phyloP scores from a whole-genome alignment of 2,797 vertebrate species.

The Hirundo rustica region DNA sequence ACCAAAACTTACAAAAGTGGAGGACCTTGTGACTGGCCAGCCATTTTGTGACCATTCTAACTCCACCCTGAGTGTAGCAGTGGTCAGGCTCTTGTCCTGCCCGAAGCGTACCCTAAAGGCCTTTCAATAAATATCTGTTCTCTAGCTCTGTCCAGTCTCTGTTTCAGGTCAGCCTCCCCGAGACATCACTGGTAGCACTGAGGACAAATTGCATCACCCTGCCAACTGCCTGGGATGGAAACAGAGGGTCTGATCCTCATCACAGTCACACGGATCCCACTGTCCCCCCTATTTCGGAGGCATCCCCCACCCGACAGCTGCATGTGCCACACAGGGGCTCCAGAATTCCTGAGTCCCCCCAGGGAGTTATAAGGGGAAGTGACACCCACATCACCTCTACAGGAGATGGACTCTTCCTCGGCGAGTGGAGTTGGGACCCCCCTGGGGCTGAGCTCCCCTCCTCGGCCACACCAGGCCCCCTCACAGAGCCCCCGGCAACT shows the following conservation, averaged over 20 bases:
- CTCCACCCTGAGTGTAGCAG: background rate
- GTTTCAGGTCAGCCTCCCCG: background rate
- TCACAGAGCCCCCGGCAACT: background rate
- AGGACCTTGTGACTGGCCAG: background rate
- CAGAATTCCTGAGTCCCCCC: background rate
- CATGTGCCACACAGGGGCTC: background rate
- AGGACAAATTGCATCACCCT: background rate
- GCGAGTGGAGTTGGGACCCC: background rate
- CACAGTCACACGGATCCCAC: background rate
- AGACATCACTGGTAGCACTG: background rate
- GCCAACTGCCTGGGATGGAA: background rate
- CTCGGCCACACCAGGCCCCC: accelerated
- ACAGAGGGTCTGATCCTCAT: background rate
- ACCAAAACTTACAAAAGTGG: background rate
- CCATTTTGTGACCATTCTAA: background rate
- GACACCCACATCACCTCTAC: accelerated
- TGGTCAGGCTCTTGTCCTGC: background rate
- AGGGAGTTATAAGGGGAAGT: background rate
- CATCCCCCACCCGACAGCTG: background rate
- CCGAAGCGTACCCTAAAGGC: background rate
- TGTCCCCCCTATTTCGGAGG: accelerated
- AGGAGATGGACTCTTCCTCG: accelerated
- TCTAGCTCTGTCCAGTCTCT: background rate
- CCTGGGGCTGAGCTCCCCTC: background rate
- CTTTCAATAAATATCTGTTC: background rate